Evolutionary conservation across 2,888 invertebrate genomes (phyloP).

Genomic region (Zaprionus obscuricornis): DNA sequence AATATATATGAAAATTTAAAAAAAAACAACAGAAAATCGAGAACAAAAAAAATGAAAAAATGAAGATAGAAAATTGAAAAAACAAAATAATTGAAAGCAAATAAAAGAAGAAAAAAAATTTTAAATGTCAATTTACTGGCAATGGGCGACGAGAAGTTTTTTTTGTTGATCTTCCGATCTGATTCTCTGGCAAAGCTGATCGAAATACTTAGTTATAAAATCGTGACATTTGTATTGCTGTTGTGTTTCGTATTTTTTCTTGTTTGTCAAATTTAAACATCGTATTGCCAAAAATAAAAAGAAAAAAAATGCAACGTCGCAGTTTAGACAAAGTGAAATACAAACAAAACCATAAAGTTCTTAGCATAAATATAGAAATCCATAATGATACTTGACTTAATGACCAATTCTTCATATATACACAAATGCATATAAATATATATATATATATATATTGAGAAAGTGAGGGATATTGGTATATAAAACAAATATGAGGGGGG

Average conservation of each 20-base stretch:
- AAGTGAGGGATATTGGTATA: constrained; percentile 13
- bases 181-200: constrained; percentile 32
- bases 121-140: constrained; percentile 46
- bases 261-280: constrained; percentile 28
- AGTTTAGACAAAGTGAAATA: constrained; percentile 52
- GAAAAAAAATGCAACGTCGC: constrained; percentile 57
- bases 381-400: constrained; percentile 33
- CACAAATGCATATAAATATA: neutral
- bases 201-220: no score
- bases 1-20: constrained; percentile 4
- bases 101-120: constrained; percentile 1
- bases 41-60: constrained; percentile 2
- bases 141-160: constrained; percentile 39
- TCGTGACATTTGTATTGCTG: no score
- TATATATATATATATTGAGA: constrained; percentile 1
- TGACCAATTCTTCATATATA: constrained; percentile 3
- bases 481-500: constrained; percentile 1
- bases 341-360: constrained; percentile 60
- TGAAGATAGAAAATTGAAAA: no score
- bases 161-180: constrained; percentile 51
- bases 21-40: neutral
- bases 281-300: constrained; percentile 20
- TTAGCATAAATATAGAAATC: constrained; percentile 60
- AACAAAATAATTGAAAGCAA: neutral
- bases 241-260: constrained; percentile 2